A percentile compares a stretch with the other conserved stretches of the same genome.
phyloP scores from a whole-genome alignment of 2,888 invertebrate genomes.

The Seladonia tumulorum region DNA sequence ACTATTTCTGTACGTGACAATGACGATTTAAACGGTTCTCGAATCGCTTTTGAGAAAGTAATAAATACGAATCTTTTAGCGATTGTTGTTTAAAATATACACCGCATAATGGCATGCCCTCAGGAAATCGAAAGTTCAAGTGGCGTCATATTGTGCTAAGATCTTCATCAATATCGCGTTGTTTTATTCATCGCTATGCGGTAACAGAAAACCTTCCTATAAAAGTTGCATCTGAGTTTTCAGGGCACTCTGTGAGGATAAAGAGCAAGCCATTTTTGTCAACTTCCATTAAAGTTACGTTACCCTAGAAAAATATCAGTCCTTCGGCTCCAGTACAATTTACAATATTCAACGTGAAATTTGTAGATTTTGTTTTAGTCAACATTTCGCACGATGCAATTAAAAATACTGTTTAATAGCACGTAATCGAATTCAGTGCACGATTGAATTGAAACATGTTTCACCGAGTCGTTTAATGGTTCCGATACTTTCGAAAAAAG shows the following conservation, averaged over 20 bases:
- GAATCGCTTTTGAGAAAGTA: not conserved
- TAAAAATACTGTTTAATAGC: not conserved
- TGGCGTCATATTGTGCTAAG: not conserved
- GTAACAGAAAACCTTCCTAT: constrained; percentile 22
- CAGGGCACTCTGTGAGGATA: constrained; percentile 29
- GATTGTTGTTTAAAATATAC: not conserved
- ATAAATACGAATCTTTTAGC: not conserved
- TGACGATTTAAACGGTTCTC: not conserved
- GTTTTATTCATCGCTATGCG: constrained; percentile 20
- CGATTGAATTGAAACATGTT: not conserved
- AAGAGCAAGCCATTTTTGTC: constrained; percentile 38
- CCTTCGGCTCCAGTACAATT: not conserved
- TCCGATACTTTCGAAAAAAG: not conserved
- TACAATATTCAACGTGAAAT: constrained; percentile 24
- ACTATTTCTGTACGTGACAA: no score
- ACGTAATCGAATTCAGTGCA: not conserved
- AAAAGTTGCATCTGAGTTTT: constrained; percentile 38
- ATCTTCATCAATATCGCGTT: not conserved
- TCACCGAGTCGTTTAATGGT: not conserved
- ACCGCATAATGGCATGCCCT: not conserved
- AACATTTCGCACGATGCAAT: no score
- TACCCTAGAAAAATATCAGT: constrained; percentile 10
- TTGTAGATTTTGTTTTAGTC: not conserved
- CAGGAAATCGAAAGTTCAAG: not conserved
- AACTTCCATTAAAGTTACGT: constrained; percentile 37